phyloP scores from a whole-genome alignment of 2,888 invertebrate species.

The Blastobasis adustella region DNA sequence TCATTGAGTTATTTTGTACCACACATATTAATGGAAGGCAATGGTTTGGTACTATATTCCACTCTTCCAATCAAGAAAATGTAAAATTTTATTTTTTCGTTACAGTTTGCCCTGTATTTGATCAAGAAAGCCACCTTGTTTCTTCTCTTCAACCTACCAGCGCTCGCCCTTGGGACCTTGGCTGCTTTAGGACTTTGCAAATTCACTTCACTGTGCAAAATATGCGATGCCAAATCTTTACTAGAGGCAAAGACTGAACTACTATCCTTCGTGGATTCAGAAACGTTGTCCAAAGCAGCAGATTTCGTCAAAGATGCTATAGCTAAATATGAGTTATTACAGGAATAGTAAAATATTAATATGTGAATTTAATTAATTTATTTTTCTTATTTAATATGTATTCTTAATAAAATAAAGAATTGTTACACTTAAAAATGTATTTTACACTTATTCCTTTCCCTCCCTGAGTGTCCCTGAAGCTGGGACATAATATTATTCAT shows the following conservation, averaged over 20 bases:
- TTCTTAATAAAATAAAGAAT: neutral
- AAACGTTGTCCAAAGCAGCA: slow-evolving; percentile 63
- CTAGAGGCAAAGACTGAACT: slow-evolving; percentile 27
- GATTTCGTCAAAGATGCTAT: slow-evolving; percentile 69
- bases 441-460: too few species aligned
- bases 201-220: slow-evolving; percentile 66
- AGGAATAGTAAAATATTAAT: slow-evolving; percentile 7
- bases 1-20: too few species aligned
- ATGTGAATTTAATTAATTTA: neutral
- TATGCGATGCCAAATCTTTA: too few species aligned
- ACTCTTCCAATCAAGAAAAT: neutral
- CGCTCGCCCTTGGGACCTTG: slow-evolving; percentile 30
- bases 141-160: slow-evolving; percentile 21
- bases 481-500: too few species aligned
- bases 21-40: too few species aligned
- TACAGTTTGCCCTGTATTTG: slow-evolving; percentile 19
- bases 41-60: too few species aligned
- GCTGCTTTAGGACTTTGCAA: slow-evolving; percentile 69
- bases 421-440: too few species aligned
- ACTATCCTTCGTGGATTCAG: slow-evolving; percentile 62
- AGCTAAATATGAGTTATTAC: slow-evolving; percentile 50
- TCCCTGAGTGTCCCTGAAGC: too few species aligned
- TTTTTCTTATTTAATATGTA: slow-evolving; percentile 5
- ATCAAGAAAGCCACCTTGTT: slow-evolving; percentile 19
- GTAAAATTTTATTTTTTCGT: slow-evolving; percentile 7